These are phyloP conservation scores for Musca domestica DNA, from an alignment of 1,140 invertebrate species.

Conservation along the genomic window DNA sequence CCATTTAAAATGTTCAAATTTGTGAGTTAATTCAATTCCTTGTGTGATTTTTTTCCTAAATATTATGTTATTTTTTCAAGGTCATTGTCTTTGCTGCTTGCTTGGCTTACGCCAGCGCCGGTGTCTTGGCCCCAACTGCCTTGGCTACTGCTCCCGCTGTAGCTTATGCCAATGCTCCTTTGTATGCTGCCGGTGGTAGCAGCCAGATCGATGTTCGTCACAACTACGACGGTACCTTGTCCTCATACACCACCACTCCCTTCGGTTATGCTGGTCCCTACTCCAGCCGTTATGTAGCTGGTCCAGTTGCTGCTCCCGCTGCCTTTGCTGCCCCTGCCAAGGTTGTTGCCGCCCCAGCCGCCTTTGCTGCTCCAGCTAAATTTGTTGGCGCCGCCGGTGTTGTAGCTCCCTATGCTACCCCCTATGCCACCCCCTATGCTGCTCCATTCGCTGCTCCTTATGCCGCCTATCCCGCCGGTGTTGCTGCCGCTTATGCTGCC, in stretches of 20 bases:
- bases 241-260: constrained; percentile 49
- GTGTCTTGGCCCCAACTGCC: constrained; percentile 42
- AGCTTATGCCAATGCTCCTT: constrained; percentile 49
- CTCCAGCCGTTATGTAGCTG: constrained; percentile 55
- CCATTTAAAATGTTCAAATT: constrained; percentile 46
- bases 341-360: constrained; percentile 24
- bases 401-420: constrained; percentile 37
- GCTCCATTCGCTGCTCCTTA: constrained; percentile 43
- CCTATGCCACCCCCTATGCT: constrained; percentile 41
- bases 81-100: constrained; percentile 37
- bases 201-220: constrained; percentile 47
- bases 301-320: constrained; percentile 28
- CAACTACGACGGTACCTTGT: constrained; percentile 46
- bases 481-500: constrained; percentile 48
- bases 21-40: constrained; percentile 32
- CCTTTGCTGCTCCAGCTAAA: constrained; percentile 40
- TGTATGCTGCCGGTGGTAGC: constrained; percentile 47
- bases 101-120: constrained; percentile 40
- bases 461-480: constrained; percentile 34
- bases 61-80: not conserved
- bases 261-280: constrained; percentile 52
- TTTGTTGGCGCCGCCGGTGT: constrained; percentile 11
- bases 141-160: constrained; percentile 41
- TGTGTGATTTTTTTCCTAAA: not conserved
- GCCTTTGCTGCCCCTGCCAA: constrained; percentile 27